Conservation (phyloP, 1,140 invertebrate genomes). For the Anadara kagoshimensis region DNA sequence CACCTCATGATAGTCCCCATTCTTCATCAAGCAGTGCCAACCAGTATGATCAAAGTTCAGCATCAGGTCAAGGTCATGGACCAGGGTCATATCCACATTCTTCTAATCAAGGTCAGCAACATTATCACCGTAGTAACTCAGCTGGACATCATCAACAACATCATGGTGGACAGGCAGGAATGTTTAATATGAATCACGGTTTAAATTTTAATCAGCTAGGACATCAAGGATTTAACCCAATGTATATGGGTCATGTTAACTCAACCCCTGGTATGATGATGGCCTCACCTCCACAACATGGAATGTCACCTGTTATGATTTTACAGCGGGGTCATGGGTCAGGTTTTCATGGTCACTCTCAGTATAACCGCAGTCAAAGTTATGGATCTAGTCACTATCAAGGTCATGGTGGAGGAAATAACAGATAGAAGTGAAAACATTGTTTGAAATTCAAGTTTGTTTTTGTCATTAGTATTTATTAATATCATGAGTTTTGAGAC, state of each 20-base stretch:
- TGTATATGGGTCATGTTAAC: slow-evolving; percentile 34
- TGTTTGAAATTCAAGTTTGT: too few species aligned
- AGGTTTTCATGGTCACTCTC: slow-evolving; percentile 11
- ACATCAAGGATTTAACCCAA: slow-evolving; percentile 28
- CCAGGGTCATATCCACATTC: slow-evolving; percentile 22
- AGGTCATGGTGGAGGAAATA: too few species aligned
- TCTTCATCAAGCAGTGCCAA: neutral
- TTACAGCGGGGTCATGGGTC: slow-evolving; percentile 51
- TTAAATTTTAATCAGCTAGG: slow-evolving; percentile 13
- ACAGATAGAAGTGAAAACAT: too few species aligned
- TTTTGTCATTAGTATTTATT: too few species aligned
- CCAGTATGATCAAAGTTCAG: neutral
- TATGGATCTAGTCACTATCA: slow-evolving; percentile 8
- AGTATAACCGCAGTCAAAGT: slow-evolving; percentile 14
- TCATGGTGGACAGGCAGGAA: slow-evolving; percentile 4
- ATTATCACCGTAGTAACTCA: slow-evolving; percentile 11
- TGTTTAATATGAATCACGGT: slow-evolving; percentile 10
- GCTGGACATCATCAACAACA: slow-evolving; percentile 3
- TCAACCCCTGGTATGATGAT: slow-evolving; percentile 8
- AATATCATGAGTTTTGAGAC: too few species aligned
- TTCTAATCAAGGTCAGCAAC: slow-evolving; percentile 17
- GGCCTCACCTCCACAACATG: slow-evolving; percentile 29
- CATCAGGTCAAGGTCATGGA: slow-evolving; percentile 9
- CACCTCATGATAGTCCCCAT: too few species aligned
- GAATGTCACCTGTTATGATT: slow-evolving; percentile 55